Conservation (phyloP, 37 sponge, comb jelly and placozoan genomes). For the Haliclona indistincta region DNA sequence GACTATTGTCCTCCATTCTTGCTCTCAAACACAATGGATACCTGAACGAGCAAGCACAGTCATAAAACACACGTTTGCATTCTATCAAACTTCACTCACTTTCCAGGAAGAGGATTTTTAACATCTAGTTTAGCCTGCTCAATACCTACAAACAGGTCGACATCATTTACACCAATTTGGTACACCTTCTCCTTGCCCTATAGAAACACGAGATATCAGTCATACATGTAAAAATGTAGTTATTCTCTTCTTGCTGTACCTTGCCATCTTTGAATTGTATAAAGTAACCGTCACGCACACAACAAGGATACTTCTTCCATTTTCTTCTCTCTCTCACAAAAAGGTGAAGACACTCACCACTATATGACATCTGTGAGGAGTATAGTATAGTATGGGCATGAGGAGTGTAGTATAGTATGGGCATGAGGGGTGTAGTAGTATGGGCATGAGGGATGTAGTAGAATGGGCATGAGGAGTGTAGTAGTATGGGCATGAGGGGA, state of each 20-base stretch:
- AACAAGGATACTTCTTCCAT: conserved; percentile 76
- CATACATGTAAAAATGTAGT: background rate
- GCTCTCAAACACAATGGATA: conserved; percentile 68
- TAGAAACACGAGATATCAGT: background rate
- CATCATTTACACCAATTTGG: conserved; percentile 29
- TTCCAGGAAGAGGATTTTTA: conserved; percentile 68
- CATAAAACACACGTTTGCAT: background rate
- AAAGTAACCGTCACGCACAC: conserved; percentile 40
- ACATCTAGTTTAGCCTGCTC: conserved; percentile 49
- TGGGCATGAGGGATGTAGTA: background rate
- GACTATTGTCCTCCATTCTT: conserved; percentile 54
- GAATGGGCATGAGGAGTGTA: too few species aligned
- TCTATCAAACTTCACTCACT: conserved; percentile 4
- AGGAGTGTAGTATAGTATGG: background rate
- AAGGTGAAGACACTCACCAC: conserved; percentile 28
- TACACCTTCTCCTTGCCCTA: conserved; percentile 47
- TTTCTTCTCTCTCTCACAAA: conserved; percentile 72
- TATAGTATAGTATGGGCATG: too few species aligned
- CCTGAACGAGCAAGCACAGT: conserved; percentile 4
- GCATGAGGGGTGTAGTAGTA: background rate
- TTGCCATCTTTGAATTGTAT: conserved; percentile 72
- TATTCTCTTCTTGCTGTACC: conserved; percentile 12
- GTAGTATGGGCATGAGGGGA: conserved; percentile 17
- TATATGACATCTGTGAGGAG: background rate
- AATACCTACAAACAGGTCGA: conserved; percentile 79